These are phyloP conservation scores for Sialia sialis DNA, from an alignment of 2,113 vertebrate genomes.

Conservation along the genomic window DNA sequence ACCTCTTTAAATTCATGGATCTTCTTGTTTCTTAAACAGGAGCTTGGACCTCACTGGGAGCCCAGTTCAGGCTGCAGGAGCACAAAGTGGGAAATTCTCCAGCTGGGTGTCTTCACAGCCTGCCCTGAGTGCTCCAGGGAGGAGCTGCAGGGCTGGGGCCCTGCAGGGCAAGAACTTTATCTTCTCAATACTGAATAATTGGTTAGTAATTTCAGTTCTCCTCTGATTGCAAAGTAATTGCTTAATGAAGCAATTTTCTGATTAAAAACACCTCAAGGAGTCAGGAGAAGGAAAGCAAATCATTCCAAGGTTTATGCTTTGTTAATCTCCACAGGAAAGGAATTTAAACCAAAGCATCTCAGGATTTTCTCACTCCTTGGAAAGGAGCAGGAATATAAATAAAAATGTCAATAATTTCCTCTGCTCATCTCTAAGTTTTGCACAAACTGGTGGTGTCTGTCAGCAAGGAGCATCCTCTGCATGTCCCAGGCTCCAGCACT, in stretches of 20 bases:
- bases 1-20: background rate
- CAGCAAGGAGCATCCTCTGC: background rate
- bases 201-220: background rate
- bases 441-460: background rate
- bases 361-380: background rate
- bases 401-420: background rate
- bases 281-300: background rate
- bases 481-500: accelerated
- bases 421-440: background rate
- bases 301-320: background rate
- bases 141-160: background rate
- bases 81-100: background rate
- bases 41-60: background rate
- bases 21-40: background rate
- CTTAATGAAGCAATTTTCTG: background rate
- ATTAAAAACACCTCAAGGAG: background rate
- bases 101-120: background rate
- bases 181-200: background rate
- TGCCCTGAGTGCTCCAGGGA: background rate
- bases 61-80: background rate
- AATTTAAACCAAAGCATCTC: background rate
- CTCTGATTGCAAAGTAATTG: background rate
- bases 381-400: background rate
- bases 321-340: background rate
- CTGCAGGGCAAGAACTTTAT: background rate